These are phyloP conservation scores for Mechanitis mazaeus DNA, from an alignment of 2,888 invertebrate species.

Conservation along the genomic window DNA sequence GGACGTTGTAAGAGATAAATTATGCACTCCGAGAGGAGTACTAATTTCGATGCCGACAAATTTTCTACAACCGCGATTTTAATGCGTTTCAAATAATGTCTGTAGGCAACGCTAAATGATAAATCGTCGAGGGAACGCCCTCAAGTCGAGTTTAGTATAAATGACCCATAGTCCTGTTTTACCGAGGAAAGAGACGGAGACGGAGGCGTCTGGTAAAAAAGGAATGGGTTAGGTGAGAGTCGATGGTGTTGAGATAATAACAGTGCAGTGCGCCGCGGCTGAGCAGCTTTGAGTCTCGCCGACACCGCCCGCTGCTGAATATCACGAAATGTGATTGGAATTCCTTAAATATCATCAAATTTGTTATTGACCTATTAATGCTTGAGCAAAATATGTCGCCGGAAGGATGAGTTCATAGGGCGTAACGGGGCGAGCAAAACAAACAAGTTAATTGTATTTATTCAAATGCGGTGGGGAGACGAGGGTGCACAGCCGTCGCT, in stretches of 20 bases:
- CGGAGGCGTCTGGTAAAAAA: constrained; percentile 67
- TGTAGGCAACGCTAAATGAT: constrained; percentile 76
- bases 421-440: constrained; percentile 64
- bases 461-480: constrained; percentile 63
- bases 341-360: neutral
- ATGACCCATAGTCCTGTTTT: constrained; percentile 56
- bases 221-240: constrained; percentile 68
- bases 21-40: constrained; percentile 68
- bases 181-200: constrained; percentile 52
- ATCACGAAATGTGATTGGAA: constrained; percentile 36
- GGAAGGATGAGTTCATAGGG: constrained; percentile 52
- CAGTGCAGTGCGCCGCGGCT: constrained; percentile 58
- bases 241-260: constrained; percentile 77
- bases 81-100: constrained; percentile 76
- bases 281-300: constrained; percentile 54
- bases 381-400: constrained; percentile 46
- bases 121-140: constrained; percentile 74
- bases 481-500: constrained; percentile 58
- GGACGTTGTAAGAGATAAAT: constrained; percentile 68
- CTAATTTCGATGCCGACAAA: constrained; percentile 76
- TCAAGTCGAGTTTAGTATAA: constrained; percentile 64
- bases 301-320: constrained; percentile 57
- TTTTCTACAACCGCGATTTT: constrained; percentile 74
- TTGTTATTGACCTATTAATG: neutral
- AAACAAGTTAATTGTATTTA: constrained; percentile 77